These are phyloP conservation scores for Craniophora ligustri DNA, from an alignment of 2,888 invertebrate genomes.

Conservation along the genomic window DNA sequence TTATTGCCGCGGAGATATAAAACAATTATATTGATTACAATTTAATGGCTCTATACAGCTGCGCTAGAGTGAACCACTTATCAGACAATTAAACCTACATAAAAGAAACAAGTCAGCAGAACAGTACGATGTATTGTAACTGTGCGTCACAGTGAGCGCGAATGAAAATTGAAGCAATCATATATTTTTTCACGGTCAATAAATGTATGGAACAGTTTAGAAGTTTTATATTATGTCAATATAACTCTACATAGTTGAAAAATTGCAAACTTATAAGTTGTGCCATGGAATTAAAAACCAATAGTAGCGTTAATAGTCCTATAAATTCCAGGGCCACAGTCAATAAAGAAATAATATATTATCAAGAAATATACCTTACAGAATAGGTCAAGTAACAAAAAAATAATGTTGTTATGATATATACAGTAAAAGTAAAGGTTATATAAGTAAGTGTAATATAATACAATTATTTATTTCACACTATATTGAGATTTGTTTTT, in stretches of 20 bases:
- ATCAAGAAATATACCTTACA: too few species aligned
- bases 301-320: too few species aligned
- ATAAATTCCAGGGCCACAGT: too few species aligned
- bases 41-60: slow-evolving; percentile 29
- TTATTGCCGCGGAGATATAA: slow-evolving; percentile 9
- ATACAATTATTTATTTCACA: too few species aligned
- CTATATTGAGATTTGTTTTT: too few species aligned
- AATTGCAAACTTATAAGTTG: too few species aligned
- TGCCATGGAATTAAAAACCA: too few species aligned
- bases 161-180: slow-evolving; percentile 61
- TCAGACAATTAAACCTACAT: slow-evolving; percentile 52
- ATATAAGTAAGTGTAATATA: too few species aligned
- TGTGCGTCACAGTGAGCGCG: slow-evolving; percentile 61
- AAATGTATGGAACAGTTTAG: slow-evolving; percentile 33
- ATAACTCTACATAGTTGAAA: slow-evolving; percentile 12
- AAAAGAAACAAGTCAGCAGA: slow-evolving; percentile 54
- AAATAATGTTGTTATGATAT: too few species aligned
- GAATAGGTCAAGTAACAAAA: too few species aligned
- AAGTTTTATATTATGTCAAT: slow-evolving; percentile 29
- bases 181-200: slow-evolving; percentile 59
- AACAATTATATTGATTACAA: slow-evolving; percentile 36
- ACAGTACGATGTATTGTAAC: slow-evolving; percentile 60
- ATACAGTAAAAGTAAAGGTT: too few species aligned
- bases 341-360: too few species aligned
- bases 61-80: slow-evolving; percentile 38